phyloP scores from a whole-genome alignment of 2,113 vertebrate species.

The Menura novaehollandiae region DNA sequence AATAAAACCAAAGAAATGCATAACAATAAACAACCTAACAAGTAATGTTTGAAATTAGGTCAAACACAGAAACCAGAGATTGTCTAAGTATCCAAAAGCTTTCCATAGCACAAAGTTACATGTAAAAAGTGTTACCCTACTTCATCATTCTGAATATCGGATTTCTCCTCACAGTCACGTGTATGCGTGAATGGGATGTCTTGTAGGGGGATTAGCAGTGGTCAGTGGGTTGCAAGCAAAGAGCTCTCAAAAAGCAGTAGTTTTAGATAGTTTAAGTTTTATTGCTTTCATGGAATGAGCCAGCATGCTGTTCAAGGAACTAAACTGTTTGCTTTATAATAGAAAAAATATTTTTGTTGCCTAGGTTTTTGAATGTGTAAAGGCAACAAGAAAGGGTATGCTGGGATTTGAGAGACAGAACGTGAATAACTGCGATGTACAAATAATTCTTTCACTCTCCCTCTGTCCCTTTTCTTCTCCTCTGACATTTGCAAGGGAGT shows the following conservation, averaged over 20 bases:
- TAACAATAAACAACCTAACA: background rate
- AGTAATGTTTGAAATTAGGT: background rate
- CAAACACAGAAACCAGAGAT: background rate
- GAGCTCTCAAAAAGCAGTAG: background rate
- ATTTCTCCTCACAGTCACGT: background rate
- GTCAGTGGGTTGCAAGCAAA: background rate
- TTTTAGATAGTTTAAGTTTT: background rate
- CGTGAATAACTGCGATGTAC: background rate
- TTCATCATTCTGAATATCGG: background rate
- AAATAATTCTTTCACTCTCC: background rate
- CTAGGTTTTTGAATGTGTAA: background rate
- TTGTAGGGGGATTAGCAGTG: background rate
- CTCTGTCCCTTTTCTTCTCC: background rate
- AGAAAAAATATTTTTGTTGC: background rate
- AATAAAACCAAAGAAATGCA: background rate
- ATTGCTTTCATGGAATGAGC: background rate
- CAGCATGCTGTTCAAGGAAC: background rate
- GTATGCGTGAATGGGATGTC: rapidly evolving
- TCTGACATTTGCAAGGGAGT: background rate
- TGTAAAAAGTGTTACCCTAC: background rate
- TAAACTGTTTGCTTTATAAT: background rate
- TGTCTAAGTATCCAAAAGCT: background rate
- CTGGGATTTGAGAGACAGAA: background rate
- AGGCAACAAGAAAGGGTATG: background rate
- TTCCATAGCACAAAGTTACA: background rate